Conservation (phyloP, 2,797 vertebrate genomes). For the Enteromius afrohamiltoni region DNA sequence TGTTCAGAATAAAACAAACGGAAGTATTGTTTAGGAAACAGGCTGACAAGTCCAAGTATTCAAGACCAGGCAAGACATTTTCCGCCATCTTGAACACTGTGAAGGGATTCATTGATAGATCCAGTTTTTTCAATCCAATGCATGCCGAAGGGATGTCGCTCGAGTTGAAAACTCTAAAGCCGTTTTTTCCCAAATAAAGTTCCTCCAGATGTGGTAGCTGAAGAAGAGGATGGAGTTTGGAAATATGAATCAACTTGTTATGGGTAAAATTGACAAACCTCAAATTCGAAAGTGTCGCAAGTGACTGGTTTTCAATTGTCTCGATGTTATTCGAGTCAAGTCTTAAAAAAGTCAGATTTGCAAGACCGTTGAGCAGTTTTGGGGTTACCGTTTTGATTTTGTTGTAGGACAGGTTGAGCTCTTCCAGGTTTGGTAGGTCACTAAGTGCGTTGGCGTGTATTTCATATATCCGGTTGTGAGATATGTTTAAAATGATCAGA, state of each 20-base stretch:
- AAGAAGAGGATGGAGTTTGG: conserved; percentile 22
- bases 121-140: conserved; percentile 6
- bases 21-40: conserved; percentile 14
- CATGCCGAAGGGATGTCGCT: conserved; percentile 17
- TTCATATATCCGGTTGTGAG: conserved; percentile 47
- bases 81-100: conserved; percentile 29
- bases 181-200: conserved; percentile 49
- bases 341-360: conserved; percentile 40
- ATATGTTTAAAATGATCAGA: conserved; percentile 52
- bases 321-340: conserved; percentile 40
- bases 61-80: conserved; percentile 42
- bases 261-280: conserved; percentile 47
- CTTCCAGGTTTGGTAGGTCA: conserved; percentile 14
- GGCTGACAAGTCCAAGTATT: conserved; percentile 51
- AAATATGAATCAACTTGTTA: conserved; percentile 40
- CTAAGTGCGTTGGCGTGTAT: conserved; percentile 46
- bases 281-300: conserved; percentile 45
- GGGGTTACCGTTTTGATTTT: conserved; percentile 23
- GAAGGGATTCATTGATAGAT: conserved; percentile 44
- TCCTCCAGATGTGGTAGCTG: conserved; percentile 14
- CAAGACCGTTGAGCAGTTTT: conserved; percentile 35
- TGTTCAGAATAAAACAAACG: conserved; percentile 39
- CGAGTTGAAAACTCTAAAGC: conserved; percentile 42
- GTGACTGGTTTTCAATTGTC: conserved; percentile 41
- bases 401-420: conserved; percentile 52